phyloP scores from a whole-genome alignment of 2,888 invertebrate genomes.

The Bellardia bayeri region DNA sequence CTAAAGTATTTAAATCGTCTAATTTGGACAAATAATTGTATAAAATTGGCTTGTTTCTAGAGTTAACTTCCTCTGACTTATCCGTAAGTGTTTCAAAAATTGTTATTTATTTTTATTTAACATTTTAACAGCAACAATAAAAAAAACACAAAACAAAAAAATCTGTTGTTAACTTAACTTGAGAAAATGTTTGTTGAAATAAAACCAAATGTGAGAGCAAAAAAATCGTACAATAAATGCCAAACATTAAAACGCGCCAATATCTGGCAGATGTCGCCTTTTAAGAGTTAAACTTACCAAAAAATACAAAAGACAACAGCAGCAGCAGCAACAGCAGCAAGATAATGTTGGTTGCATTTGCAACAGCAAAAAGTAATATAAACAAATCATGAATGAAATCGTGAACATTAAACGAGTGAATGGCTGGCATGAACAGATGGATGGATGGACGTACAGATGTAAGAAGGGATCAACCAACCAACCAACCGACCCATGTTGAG shows the following conservation, averaged over 20 bases:
- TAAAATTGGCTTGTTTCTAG: neutral
- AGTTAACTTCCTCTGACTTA: slow-evolving; percentile 24
- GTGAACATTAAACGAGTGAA: slow-evolving; percentile 51
- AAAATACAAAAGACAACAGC: neutral
- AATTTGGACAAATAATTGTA: too few species aligned
- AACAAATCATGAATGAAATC: slow-evolving; percentile 70
- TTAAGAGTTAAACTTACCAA: slow-evolving; percentile 61
- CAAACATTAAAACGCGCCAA: slow-evolving; percentile 65
- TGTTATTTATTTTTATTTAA: slow-evolving; percentile 59
- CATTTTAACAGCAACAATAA: slow-evolving; percentile 44
- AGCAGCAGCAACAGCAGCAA: neutral
- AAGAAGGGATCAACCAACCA: neutral
- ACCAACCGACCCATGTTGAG: slow-evolving; percentile 40
- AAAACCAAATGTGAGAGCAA: slow-evolving; percentile 28
- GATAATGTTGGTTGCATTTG: slow-evolving; percentile 24
- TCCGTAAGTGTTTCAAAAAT: slow-evolving; percentile 25
- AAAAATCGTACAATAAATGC: slow-evolving; percentile 49
- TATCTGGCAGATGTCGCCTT: slow-evolving; percentile 72
- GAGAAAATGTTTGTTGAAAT: slow-evolving; percentile 30
- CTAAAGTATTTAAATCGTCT: too few species aligned
- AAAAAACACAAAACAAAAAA: slow-evolving; percentile 41
- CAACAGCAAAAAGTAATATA: slow-evolving; percentile 40
- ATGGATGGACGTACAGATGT: slow-evolving; percentile 2
- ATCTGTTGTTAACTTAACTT: neutral
- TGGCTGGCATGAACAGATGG: slow-evolving; percentile 14